phyloP scores from a whole-genome alignment of 2,113 vertebrate genomes.

The Corythaixoides concolor region DNA sequence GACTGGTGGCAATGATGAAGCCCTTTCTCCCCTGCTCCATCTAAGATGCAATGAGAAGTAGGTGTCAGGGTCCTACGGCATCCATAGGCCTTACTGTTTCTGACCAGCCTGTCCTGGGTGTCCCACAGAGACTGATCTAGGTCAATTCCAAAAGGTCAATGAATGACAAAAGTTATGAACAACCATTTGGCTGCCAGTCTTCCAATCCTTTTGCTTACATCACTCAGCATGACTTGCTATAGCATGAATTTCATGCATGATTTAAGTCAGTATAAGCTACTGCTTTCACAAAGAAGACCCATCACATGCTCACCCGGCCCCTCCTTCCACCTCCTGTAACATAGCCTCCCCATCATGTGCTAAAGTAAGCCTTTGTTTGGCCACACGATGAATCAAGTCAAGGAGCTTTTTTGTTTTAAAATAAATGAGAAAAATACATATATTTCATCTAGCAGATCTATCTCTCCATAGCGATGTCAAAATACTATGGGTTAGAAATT shows the following conservation, averaged over 20 bases:
- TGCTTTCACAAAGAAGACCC: neutral
- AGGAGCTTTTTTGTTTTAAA: neutral
- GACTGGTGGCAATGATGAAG: neutral
- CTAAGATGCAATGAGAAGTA: neutral
- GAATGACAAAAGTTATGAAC: neutral
- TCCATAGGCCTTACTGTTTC: accelerated
- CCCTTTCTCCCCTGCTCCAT: neutral
- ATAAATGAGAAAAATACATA: accelerated
- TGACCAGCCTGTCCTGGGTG: accelerated
- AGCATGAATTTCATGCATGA: neutral
- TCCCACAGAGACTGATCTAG: neutral
- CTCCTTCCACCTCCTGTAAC: neutral
- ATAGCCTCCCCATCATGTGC: neutral
- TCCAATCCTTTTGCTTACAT: neutral
- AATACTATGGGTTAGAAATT: no score
- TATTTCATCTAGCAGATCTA: neutral
- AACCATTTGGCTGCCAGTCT: neutral
- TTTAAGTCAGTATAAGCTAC: neutral
- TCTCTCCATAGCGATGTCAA: neutral
- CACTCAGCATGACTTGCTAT: accelerated
- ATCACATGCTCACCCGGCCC: neutral
- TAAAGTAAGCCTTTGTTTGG: neutral
- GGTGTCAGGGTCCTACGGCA: neutral
- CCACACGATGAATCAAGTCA: neutral
- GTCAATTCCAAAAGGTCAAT: neutral